phyloP scores from a whole-genome alignment of 1,140 invertebrate genomes.

The Linepithema humile region DNA sequence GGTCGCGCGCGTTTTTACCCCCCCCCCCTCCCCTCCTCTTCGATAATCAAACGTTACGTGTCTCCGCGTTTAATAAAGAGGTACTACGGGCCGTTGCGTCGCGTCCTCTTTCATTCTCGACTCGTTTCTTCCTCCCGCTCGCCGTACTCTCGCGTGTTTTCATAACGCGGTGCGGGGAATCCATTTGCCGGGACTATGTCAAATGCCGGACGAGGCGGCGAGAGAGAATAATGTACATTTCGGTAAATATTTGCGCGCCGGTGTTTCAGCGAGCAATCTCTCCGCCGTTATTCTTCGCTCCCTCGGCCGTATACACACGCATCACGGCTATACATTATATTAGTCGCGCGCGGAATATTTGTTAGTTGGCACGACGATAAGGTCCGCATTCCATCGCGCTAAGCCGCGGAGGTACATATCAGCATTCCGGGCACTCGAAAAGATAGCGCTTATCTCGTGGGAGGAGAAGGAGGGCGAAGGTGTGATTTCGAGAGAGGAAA shows the following conservation, averaged over 20 bases:
- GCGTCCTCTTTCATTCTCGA: neutral
- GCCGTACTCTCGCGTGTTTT: neutral
- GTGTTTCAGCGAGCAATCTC: conserved; percentile 9
- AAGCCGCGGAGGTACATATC: conserved; percentile 52
- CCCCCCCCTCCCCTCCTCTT: too few relatives aligned
- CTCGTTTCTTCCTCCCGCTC: neutral
- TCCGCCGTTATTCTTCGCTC: neutral
- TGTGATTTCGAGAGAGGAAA: neutral
- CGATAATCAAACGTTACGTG: conserved; percentile 3
- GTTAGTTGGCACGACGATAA: conserved; percentile 70
- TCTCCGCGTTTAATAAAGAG: conserved; percentile 13
- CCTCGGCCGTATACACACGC: neutral
- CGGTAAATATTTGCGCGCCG: conserved; percentile 57
- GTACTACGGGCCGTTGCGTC: neutral
- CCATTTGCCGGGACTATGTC: conserved; percentile 21
- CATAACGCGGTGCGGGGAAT: conserved; percentile 14
- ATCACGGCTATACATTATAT: neutral
- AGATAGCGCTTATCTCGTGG: conserved; percentile 58
- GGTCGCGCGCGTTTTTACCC: too few relatives aligned
- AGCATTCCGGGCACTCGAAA: conserved; percentile 34
- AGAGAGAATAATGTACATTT: conserved; percentile 44
- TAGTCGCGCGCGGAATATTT: conserved; percentile 56
- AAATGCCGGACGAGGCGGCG: conserved; percentile 6
- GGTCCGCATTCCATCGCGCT: conserved; percentile 60
- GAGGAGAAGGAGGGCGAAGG: conserved; percentile 1